Evolutionary conservation across 2,888 invertebrate species (phyloP).

Genomic region (Acleris sparsana): DNA sequence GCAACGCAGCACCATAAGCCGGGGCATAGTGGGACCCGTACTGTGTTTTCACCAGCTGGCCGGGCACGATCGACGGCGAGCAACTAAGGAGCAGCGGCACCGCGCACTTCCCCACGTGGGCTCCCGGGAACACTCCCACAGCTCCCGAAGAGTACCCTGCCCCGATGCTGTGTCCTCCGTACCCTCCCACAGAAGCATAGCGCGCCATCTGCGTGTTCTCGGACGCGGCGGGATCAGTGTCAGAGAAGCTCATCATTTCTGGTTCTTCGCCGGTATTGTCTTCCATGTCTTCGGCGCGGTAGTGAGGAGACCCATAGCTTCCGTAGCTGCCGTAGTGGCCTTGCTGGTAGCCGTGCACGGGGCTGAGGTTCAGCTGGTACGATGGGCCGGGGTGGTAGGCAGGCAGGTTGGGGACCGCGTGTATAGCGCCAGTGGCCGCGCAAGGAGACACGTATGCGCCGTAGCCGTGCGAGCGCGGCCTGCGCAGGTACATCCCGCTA

Average conservation of each 20-base stretch:
- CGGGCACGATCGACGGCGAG: slow-evolving; percentile 65
- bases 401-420: slow-evolving; percentile 19
- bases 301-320: slow-evolving; percentile 45
- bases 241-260: slow-evolving; percentile 62
- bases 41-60: slow-evolving; percentile 54
- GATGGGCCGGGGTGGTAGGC: slow-evolving; percentile 27
- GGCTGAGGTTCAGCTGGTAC: slow-evolving; percentile 26
- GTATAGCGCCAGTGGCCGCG: slow-evolving; percentile 48
- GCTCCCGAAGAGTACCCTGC: slow-evolving; percentile 48
- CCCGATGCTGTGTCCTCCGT: slow-evolving; percentile 20
- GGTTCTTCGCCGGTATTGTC: slow-evolving; percentile 43
- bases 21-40: slow-evolving; percentile 42
- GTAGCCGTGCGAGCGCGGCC: slow-evolving; percentile 51
- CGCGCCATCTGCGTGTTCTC: slow-evolving; percentile 61
- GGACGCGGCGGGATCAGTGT: slow-evolving; percentile 54
- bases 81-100: slow-evolving; percentile 73
- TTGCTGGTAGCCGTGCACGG: slow-evolving; percentile 26
- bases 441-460: slow-evolving; percentile 55
- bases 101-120: slow-evolving; percentile 61
- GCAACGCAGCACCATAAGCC: slow-evolving; percentile 34
- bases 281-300: slow-evolving; percentile 51
- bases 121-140: slow-evolving; percentile 67
- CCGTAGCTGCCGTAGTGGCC: slow-evolving; percentile 48
- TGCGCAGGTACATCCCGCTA: slow-evolving; percentile 46
- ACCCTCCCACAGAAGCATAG: slow-evolving; percentile 47